Percentiles rank a stretch among this genome's conserved stretches.
Conservation (phyloP, 2,797 vertebrate genomes). For the Leptodactylus fallax region DNA sequence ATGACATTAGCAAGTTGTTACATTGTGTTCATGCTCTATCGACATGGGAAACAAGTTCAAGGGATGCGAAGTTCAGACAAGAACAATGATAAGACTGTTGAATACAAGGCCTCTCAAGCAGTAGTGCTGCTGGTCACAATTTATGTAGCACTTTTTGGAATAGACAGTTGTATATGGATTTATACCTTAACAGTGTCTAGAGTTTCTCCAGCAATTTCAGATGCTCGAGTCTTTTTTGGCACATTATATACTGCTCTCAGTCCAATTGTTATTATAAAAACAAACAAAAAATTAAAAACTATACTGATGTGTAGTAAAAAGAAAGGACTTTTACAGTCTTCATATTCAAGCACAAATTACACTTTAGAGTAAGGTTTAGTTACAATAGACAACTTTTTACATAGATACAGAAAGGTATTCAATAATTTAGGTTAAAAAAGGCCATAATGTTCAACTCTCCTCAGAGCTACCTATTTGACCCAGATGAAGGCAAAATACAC, state of each 20-base stretch:
- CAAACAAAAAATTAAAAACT: constrained; percentile 54
- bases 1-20: constrained; percentile 57
- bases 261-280: constrained; percentile 59
- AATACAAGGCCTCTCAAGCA: constrained; percentile 53
- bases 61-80: constrained; percentile 55
- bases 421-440: not conserved
- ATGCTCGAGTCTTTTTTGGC: constrained; percentile 59
- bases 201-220: constrained; percentile 51
- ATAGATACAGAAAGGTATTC: not conserved
- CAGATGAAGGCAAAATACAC: too few relatives aligned
- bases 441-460: too few relatives aligned
- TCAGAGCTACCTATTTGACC: too few relatives aligned
- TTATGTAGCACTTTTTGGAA: constrained; percentile 55
- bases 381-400: not conserved
- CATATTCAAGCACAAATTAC: not conserved
- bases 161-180: constrained; percentile 58
- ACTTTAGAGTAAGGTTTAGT: not conserved
- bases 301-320: not conserved
- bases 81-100: constrained; percentile 33
- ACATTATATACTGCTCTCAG: constrained; percentile 60
- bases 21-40: constrained; percentile 45
- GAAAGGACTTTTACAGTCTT: not conserved
- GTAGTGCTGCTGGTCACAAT: constrained; percentile 50
- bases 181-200: constrained; percentile 53
- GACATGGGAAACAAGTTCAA: constrained; percentile 53